Base-by-base conservation (phyloP, 2,888 invertebrate genomes). In the Rhaphigaster nebulosa region DNA sequence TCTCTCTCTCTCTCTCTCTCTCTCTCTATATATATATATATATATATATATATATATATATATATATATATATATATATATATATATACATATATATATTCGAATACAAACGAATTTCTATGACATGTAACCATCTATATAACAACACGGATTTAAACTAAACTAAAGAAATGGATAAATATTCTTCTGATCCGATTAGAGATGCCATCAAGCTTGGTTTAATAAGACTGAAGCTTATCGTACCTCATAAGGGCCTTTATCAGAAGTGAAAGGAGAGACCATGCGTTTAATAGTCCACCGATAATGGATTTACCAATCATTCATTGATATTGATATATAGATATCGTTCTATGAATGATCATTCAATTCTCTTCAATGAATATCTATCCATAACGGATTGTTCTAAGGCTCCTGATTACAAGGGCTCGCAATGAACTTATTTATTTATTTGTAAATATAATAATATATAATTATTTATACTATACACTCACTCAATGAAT, bases 321-420 rank as follows among this genome's bases (percentile, higher is more conserved):
- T 76, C 45, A 84, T 45, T 45, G n/a, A 45, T 84, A 50, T 45
- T 12, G 26, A 45, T 41, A 20, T n/a, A n/a, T 45, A 84, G 84
- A 84, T 80, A 80, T 80, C 80, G 45, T 45, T 84, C 84, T 45
- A 10, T 84, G 84, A 84, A 84, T 50, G 84, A 50, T 50, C 84
- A 45, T 84, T 84, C 45, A 50, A 45, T 84, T 84, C 45, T 84
- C 45, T n/a, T 84, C 45, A 84, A 84, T 84, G 84, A 26, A 45
- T 23, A 20, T 20, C 70, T 20, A 76, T 76, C 38, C 0, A 20
- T 34, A 23, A 76, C 23, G 38, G 38, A 29, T 38, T 38, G 34
- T 10, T 38, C 15, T 20, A 20, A 65, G 20, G 10, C 70, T 29
- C 15, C 12, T 6, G 20, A 29, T 26, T 1, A 23, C 23, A 26